Percentiles rank a stretch among this genome's conserved stretches.
Evolutionary conservation across 2,888 invertebrate genomes (phyloP).

Genomic region (Drosophila austrosaltans): DNA sequence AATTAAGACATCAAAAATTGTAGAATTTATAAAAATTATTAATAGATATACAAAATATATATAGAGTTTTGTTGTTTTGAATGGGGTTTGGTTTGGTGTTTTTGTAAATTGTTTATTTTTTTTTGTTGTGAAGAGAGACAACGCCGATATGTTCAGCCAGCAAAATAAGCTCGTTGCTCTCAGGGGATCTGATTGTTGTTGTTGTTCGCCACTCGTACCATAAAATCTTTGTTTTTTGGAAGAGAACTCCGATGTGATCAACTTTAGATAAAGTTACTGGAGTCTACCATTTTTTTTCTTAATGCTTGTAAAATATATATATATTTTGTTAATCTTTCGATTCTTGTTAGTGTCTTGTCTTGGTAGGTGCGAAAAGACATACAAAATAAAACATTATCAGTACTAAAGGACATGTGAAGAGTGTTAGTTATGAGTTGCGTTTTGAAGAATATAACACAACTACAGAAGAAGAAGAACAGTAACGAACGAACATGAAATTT

Average conservation of each 20-base stretch:
- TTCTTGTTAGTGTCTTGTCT: not conserved
- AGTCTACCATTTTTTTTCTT: not conserved
- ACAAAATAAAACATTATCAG: slow-evolving; percentile 7
- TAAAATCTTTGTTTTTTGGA: not conserved
- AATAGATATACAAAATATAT: slow-evolving; percentile 20
- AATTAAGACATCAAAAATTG: slow-evolving; percentile 16
- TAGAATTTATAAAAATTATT: slow-evolving; percentile 18
- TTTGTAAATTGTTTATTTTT: not conserved
- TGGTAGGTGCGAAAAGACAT: not conserved
- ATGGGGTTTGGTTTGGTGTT: not conserved
- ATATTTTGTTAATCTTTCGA: not conserved
- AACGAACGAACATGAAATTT: slow-evolving; percentile 56
- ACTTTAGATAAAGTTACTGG: slow-evolving; percentile 1
- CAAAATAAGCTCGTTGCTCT: slow-evolving; percentile 78
- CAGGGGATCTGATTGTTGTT: slow-evolving; percentile 37
- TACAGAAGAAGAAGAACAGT: slow-evolving; percentile 43
- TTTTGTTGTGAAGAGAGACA: slow-evolving; percentile 60
- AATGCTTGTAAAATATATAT: not conserved
- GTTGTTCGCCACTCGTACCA: not conserved
- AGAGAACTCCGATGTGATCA: not conserved
- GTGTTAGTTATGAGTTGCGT: not conserved
- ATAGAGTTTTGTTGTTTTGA: not conserved
- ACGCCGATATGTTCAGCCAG: slow-evolving; percentile 79
- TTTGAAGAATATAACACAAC: not conserved
- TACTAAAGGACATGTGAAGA: slow-evolving; percentile 21